phyloP scores from a whole-genome alignment of 1,140 invertebrate genomes.

The Palaemon carinicauda region DNA sequence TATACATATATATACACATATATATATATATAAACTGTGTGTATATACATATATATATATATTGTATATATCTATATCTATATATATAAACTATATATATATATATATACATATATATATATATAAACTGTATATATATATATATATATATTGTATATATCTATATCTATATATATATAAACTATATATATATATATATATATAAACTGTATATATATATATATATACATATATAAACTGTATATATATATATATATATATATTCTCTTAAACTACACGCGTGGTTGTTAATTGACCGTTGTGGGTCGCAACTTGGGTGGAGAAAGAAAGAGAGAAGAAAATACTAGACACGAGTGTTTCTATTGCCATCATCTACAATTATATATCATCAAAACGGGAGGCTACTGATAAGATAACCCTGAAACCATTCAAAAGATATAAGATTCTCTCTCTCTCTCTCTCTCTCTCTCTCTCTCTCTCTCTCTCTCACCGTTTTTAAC shows the following conservation, averaged over 20 bases:
- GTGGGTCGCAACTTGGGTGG: too few species aligned
- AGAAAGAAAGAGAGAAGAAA: too few species aligned
- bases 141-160: background rate
- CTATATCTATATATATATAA: background rate
- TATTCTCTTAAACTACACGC: background rate
- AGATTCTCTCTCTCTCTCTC: background rate
- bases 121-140: background rate
- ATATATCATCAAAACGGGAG: too few species aligned
- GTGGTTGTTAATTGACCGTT: background rate
- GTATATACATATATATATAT: too few species aligned
- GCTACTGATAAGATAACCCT: too few species aligned
- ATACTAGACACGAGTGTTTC: too few species aligned
- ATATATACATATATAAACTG: background rate
- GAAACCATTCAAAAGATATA: background rate
- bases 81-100: background rate
- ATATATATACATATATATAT: background rate
- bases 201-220: background rate
- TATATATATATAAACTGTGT: too few species aligned
- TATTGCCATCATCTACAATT: too few species aligned
- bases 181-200: background rate
- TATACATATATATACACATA: too few species aligned
- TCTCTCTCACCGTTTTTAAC: too few species aligned
- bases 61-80: background rate
- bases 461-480: background rate
- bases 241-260: background rate